Conservation (phyloP, 2,113 vertebrate genomes). For the Tringa solitaria region DNA sequence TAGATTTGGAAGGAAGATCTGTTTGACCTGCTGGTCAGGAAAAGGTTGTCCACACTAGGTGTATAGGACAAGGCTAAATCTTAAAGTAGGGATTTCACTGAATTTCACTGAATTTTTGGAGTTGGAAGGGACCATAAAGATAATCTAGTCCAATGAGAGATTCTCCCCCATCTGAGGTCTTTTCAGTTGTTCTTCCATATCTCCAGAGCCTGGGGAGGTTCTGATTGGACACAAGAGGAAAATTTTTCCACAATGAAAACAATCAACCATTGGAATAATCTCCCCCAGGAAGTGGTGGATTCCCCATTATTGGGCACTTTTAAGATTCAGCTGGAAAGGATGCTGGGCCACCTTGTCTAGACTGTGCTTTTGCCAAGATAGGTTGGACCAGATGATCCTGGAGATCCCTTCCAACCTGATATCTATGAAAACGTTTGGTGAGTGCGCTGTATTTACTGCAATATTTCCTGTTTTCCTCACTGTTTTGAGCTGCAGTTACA, state of each 20-base stretch:
- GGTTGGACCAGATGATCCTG: neutral
- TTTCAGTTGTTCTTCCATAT: neutral
- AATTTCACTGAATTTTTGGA: no score
- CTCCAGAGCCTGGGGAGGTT: no score
- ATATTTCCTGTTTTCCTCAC: accelerated
- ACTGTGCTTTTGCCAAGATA: neutral
- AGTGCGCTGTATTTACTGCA: neutral
- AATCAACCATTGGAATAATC: neutral
- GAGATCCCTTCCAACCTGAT: neutral
- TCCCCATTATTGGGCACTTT: neutral
- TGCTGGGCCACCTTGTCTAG: neutral
- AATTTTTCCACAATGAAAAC: neutral
- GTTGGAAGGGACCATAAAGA: no score
- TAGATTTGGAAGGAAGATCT: neutral
- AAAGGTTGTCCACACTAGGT: neutral
- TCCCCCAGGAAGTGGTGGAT: neutral
- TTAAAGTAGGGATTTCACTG: neutral
- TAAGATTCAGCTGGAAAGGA: neutral
- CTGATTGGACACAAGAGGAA: no score
- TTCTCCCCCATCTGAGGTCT: neutral
- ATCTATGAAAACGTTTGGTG: neutral
- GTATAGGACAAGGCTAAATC: neutral
- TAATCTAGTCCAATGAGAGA: no score
- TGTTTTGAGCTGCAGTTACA: neutral
- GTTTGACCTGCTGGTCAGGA: neutral